A percentile compares a stretch with the other conserved stretches of the same genome.
phyloP scores from a whole-genome alignment of 1,140 invertebrate genomes.

The Drosophila pseudoananassae region DNA sequence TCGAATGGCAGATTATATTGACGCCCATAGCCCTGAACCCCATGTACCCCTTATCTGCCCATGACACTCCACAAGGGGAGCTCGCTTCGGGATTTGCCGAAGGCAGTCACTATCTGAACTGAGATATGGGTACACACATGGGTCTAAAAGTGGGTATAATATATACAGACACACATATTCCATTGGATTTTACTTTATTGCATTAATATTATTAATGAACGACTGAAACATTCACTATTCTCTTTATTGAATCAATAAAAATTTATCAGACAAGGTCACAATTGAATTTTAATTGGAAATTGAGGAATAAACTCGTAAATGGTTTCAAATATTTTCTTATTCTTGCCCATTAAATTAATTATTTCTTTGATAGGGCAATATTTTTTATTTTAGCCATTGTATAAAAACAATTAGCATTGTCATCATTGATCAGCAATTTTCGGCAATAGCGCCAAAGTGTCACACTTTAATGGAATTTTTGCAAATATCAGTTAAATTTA shows the following conservation, averaged over 20 bases:
- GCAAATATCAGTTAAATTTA: constrained; percentile 1
- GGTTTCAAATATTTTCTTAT: too few relatives aligned
- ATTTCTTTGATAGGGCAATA: not conserved
- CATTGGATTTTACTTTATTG: not conserved
- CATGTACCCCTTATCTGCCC: constrained; percentile 16
- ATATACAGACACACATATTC: not conserved
- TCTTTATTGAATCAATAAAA: too few relatives aligned
- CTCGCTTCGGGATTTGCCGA: constrained; percentile 3
- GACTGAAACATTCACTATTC: too few relatives aligned
- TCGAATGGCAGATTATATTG: constrained; percentile 18
- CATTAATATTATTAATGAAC: not conserved
- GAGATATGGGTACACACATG: not conserved
- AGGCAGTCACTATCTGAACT: constrained; percentile 10
- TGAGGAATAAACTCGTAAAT: too few relatives aligned
- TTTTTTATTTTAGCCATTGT: constrained; percentile 1
- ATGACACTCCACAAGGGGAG: constrained; percentile 19
- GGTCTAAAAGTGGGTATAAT: not conserved
- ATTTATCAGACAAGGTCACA: too few relatives aligned
- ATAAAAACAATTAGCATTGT: constrained; percentile 18
- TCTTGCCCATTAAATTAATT: too few relatives aligned
- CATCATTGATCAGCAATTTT: constrained; percentile 34
- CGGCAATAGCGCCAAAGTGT: not conserved
- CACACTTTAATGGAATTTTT: constrained; percentile 14
- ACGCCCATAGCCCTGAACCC: constrained; percentile 26
- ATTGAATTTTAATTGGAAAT: too few relatives aligned